Percentiles rank a stretch among this genome's conserved stretches.
Conservation (phyloP, 2,888 invertebrate species). For the Hermaeophaga mercurialis region DNA sequence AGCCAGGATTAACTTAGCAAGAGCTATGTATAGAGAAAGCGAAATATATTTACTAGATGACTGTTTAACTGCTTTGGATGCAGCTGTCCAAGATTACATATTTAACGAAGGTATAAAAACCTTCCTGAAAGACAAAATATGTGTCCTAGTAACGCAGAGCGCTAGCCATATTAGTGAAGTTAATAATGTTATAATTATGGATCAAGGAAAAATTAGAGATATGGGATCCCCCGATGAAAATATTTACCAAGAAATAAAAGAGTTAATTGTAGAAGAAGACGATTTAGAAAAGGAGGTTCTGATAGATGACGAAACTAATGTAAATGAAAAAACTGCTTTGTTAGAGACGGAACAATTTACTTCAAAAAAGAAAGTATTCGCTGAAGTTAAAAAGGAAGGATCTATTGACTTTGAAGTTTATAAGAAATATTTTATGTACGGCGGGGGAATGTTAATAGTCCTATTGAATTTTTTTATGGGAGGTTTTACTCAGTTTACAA, state of each 20-base stretch:
- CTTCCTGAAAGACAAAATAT: conserved; percentile 68
- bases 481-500: conserved; percentile 41
- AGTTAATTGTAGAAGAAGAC: conserved; percentile 54
- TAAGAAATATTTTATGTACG: conserved; percentile 43
- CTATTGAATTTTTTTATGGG: conserved; percentile 42
- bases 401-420: conserved; percentile 42
- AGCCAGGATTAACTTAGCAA: conserved; percentile 82
- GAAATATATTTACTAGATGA: conserved; percentile 87
- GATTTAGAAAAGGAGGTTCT: conserved; percentile 49
- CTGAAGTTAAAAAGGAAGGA: conserved; percentile 45
- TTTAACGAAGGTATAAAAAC: conserved; percentile 76
- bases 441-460: conserved; percentile 40
- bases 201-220: conserved; percentile 61
- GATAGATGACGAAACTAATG: conserved; percentile 45
- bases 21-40: conserved; percentile 80
- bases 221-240: conserved; percentile 70
- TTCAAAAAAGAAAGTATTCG: conserved; percentile 40
- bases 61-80: conserved; percentile 87
- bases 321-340: conserved; percentile 40
- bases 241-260: conserved; percentile 73
- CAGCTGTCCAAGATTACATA: conserved; percentile 81
- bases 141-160: conserved; percentile 75
- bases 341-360: conserved; percentile 36
- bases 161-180: conserved; percentile 65
- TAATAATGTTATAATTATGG: conserved; percentile 43